A percentile compares a stretch with the other conserved stretches of the same genome.
Evolutionary conservation across 2,888 invertebrate species (phyloP).

Genomic region (Leucoma salicis): DNA sequence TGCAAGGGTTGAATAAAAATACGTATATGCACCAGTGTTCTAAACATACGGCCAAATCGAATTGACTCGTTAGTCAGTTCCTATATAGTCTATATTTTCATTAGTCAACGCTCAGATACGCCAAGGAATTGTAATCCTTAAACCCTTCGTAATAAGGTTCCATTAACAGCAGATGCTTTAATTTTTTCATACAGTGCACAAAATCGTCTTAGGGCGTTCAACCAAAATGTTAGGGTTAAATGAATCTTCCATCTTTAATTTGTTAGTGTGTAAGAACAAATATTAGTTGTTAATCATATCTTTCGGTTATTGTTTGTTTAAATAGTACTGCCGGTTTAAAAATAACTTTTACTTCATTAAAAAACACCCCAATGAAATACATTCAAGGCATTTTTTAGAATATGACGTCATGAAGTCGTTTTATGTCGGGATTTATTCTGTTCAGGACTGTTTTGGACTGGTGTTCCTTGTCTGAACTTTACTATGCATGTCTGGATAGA

Average conservation of each 20-base stretch:
- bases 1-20: slow-evolving; percentile 26
- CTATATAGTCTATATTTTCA: slow-evolving; percentile 23
- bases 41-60: slow-evolving; percentile 51
- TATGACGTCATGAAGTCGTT: no score
- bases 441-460: no score
- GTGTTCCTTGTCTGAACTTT: no score
- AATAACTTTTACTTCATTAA: no score
- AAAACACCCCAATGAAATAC: no score
- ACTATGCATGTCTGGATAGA: no score
- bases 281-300: slow-evolving; percentile 42
- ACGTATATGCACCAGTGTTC: slow-evolving; percentile 23
- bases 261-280: slow-evolving; percentile 58
- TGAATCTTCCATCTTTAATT: slow-evolving; percentile 59
- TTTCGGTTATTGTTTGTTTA: slow-evolving; percentile 33
- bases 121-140: slow-evolving; percentile 15
- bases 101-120: slow-evolving; percentile 25
- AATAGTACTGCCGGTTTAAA: slow-evolving; percentile 29
- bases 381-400: no score
- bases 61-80: slow-evolving; percentile 48
- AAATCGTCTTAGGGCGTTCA: slow-evolving; percentile 46
- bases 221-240: slow-evolving; percentile 58
- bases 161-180: slow-evolving; percentile 13
- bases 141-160: slow-evolving; percentile 6
- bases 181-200: slow-evolving; percentile 49
- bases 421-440: no score